These are phyloP conservation scores for Balearica regulorum DNA, from an alignment of 2,797 vertebrate species.

Conservation along the genomic window DNA sequence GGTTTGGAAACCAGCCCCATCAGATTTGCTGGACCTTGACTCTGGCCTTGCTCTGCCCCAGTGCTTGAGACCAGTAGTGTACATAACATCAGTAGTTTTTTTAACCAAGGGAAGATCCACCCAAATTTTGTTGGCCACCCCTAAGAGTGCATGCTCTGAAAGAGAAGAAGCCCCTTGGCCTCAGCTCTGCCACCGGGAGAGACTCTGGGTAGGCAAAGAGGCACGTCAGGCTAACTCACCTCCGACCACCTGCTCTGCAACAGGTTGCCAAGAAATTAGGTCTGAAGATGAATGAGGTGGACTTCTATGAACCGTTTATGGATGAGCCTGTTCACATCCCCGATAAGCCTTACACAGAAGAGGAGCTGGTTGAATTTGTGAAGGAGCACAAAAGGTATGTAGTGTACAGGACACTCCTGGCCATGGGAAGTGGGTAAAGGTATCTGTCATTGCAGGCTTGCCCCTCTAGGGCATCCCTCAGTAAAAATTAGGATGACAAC, in stretches of 20 bases:
- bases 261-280: conserved; percentile 96
- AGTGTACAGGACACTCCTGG: background rate
- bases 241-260: background rate
- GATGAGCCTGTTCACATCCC: conserved; percentile 90
- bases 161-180: background rate
- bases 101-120: background rate
- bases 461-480: background rate
- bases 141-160: background rate
- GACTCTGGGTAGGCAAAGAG: background rate
- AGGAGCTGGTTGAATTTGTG: conserved; percentile 91
- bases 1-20: background rate
- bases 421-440: background rate
- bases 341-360: conserved; percentile 88
- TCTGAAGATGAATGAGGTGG: conserved; percentile 93
- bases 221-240: background rate
- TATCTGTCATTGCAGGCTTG: background rate
- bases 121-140: background rate
- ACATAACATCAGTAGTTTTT: background rate
- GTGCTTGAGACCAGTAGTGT: background rate
- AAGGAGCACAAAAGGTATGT: conserved; percentile 88
- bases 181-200: background rate
- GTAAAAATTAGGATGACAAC: background rate
- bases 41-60: background rate
- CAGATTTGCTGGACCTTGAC: background rate
- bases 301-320: conserved; percentile 99